phyloP scores from a whole-genome alignment of 1,140 invertebrate genomes.

The Drosophila punjabiensis region DNA sequence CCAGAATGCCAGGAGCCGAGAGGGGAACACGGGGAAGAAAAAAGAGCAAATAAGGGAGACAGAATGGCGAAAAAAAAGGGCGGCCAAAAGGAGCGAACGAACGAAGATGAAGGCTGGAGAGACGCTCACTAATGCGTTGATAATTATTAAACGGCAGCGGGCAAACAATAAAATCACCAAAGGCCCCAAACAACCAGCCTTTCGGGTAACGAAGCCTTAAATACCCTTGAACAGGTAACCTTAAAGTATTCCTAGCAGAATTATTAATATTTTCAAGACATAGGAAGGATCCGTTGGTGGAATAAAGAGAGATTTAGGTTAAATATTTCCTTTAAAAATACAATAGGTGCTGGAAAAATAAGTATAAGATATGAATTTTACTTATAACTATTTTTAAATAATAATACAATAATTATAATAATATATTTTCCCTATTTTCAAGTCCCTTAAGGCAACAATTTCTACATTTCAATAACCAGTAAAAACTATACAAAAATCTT shows the following conservation, averaged over 20 bases:
- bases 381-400: no score
- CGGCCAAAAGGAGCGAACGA: not conserved
- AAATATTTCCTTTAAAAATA: not conserved
- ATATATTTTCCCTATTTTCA: not conserved
- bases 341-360: not conserved
- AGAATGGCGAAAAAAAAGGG: slow-evolving; percentile 10
- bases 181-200: not conserved
- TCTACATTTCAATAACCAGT: not conserved
- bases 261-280: not conserved
- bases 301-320: not conserved
- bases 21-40: not conserved
- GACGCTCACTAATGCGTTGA: slow-evolving; percentile 63
- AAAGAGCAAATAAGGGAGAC: slow-evolving; percentile 7
- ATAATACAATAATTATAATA: no score
- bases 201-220: not conserved
- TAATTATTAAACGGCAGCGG: slow-evolving; percentile 59
- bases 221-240: not conserved
- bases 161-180: slow-evolving; percentile 26
- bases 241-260: not conserved
- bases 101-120: not conserved
- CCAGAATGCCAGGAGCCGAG: slow-evolving; percentile 1
- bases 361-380: not conserved
- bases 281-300: not conserved
- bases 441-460: fast-evolving
- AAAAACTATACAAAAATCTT: not conserved